Conservation (phyloP, 2,113 vertebrate genomes). For the Suncus etruscus region DNA sequence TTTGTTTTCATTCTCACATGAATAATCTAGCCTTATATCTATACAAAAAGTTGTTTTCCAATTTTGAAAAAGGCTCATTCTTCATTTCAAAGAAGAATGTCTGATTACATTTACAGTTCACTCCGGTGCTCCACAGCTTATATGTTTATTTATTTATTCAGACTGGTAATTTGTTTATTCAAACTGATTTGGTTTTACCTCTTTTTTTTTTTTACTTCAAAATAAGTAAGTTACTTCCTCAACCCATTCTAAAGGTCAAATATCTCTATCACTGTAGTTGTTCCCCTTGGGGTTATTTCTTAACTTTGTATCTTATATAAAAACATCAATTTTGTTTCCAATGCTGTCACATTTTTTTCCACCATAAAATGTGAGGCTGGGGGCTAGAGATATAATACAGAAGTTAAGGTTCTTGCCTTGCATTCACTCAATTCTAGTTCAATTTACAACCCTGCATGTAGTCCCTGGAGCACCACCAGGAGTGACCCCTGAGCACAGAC, state of each 20-base stretch:
- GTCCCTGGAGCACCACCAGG: too few relatives aligned
- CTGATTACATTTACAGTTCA: background rate
- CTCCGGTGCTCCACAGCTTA: background rate
- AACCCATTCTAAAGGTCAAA: constrained; percentile 30
- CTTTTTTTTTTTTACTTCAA: constrained; percentile 30
- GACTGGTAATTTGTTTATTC: background rate
- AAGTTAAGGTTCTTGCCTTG: too few relatives aligned
- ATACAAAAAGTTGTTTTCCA: background rate
- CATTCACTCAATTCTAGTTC: too few relatives aligned
- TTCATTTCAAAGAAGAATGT: background rate
- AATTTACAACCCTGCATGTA: too few relatives aligned
- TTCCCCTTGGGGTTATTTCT: constrained; percentile 45
- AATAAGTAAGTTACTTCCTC: constrained; percentile 16
- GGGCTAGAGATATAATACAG: too few relatives aligned
- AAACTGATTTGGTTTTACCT: background rate
- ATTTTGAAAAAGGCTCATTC: background rate
- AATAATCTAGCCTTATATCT: background rate
- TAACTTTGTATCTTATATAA: constrained; percentile 56
- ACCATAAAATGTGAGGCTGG: constrained; percentile 10
- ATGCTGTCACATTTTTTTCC: background rate
- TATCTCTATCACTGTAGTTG: constrained; percentile 46
- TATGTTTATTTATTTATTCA: too few relatives aligned
- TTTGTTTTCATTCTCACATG: background rate
- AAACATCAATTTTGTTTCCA: constrained; percentile 38
- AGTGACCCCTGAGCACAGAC: too few relatives aligned